Base-by-base conservation (phyloP, 2,888 invertebrate genomes). In the Carabus problematicus region DNA sequence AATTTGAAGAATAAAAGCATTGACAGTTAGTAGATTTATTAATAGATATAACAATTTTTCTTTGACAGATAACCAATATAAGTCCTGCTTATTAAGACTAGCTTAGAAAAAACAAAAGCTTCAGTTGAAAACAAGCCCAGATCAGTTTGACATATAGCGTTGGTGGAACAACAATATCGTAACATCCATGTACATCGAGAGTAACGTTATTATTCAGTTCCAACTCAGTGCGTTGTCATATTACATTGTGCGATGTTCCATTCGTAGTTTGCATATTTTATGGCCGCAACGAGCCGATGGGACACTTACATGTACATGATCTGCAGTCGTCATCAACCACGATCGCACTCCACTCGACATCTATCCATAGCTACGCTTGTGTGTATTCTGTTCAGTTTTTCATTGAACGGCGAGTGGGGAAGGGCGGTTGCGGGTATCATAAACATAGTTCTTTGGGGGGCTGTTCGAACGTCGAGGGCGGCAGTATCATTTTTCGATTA, bases 391-490 rank as follows among this genome's bases (percentile, higher is more conserved):
- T 14, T 9, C 1, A 47, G 16, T 12, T 14, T 12, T 47, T 9
- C 47, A 47, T 54, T 14, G 11, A 18, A 16, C 18, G 8, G 19
- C 6, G 19, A n/a, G 54, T 6, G 6, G 54, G 52, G n/a, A 18
- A 6, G 12, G 12, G 2, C 14, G 12, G 45, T 45, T 45, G 12
- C 11, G 2, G 7, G 12, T 29, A 29, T 72, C 73, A 72, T 76
- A 76, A 76, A 75, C 73, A 66, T 62, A 55, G 72, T 74, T 72
- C 73, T 74, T 71, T 66, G 70, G 75, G 72, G 73, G 71, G 73
- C 71, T 72, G 72, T 74, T 72, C 68, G 16, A 18, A 8, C 18
- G 29, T 29, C 3, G 3, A 6, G 29, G 11, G 39, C 14, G 9
- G 39, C 29, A 59, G 60, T 68, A 68, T 68, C 68, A 68, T 68